Evolutionary conservation across 2,797 vertebrate genomes (phyloP).

Genomic region (Enteromius thamalakanensis): DNA sequence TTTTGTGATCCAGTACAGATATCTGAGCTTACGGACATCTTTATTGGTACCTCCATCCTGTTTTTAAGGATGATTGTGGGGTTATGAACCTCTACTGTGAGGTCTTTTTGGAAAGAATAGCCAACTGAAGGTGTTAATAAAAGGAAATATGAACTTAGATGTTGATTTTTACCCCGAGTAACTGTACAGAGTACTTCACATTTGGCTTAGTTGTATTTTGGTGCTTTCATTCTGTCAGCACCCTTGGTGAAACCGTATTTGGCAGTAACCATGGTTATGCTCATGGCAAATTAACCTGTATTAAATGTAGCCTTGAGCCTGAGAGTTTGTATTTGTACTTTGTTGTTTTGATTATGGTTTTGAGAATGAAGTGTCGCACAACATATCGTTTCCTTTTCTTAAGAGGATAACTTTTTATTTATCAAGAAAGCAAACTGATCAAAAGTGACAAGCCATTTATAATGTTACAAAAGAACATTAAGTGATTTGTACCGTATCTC

Average conservation of each 20-base stretch:
- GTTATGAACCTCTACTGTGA: background rate
- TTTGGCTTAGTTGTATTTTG: constrained; percentile 7
- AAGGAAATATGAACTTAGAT: background rate
- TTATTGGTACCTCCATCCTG: background rate
- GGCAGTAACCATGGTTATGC: background rate
- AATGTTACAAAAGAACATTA: background rate
- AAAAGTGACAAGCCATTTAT: background rate
- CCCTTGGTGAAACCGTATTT: background rate
- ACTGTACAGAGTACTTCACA: background rate
- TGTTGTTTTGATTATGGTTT: background rate
- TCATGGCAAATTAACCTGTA: background rate
- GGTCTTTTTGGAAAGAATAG: background rate
- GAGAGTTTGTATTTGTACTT: background rate
- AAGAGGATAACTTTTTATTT: background rate
- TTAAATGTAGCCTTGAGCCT: background rate
- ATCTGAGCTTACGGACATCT: background rate
- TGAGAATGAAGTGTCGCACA: background rate
- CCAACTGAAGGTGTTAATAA: background rate
- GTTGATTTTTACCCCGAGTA: background rate
- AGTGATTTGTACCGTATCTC: background rate
- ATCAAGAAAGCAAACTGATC: background rate
- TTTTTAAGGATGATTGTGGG: background rate
- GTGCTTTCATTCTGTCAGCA: background rate
- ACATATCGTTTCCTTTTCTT: background rate
- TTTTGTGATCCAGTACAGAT: background rate